Evolutionary conservation across 2,888 invertebrate species (phyloP), one percentile per base, ranked within the genome.

Genomic region (Trichogramma evanescens): DNA sequence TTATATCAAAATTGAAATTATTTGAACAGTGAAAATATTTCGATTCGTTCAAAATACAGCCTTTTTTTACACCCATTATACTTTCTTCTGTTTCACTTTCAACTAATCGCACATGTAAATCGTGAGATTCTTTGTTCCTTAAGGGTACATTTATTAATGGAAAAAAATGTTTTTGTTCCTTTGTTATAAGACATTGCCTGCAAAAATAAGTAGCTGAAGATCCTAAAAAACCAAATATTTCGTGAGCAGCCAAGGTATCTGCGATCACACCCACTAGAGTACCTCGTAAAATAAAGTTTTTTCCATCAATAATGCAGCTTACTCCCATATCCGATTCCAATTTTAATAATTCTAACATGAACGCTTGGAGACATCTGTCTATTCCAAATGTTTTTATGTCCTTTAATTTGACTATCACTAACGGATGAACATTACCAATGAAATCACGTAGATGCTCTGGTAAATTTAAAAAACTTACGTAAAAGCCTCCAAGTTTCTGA

Each of bases 401-500:
- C 26, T 43, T 51, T 6, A 56, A 53, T 13, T 54, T 38, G 49
- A 55, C 62, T 6, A 66, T 51, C 13, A 54, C 50, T 6, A 65
- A 38, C 41, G 66, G 48, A 42, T 67, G 66, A 51, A 67, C 55
- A 1, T 59, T 55, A 26, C 63, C 51, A 10, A 66, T 43, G 49
- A 58, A 59, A n/a, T 56, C 57, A n/a, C 63, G 60, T 5, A 65
- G 10, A 54, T 62, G 42, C 7, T 45, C 54, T 40, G 65, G 64
- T 6, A 66, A 46, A 64, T 68, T 68, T 50, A 58, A 58, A 10
- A 68, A 51, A 7, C 42, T 42, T 38, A 59, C 64, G 51, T 68
- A 68, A 48, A 65, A 63, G 38, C 59, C 61, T 39, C 54, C 55
- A 40, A 68, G 43, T 58, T 68, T 68, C 39, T 65, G 62, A 39